Evolutionary conservation across 2,888 invertebrate genomes (phyloP).

Genomic region (Geophilus truncorum): DNA sequence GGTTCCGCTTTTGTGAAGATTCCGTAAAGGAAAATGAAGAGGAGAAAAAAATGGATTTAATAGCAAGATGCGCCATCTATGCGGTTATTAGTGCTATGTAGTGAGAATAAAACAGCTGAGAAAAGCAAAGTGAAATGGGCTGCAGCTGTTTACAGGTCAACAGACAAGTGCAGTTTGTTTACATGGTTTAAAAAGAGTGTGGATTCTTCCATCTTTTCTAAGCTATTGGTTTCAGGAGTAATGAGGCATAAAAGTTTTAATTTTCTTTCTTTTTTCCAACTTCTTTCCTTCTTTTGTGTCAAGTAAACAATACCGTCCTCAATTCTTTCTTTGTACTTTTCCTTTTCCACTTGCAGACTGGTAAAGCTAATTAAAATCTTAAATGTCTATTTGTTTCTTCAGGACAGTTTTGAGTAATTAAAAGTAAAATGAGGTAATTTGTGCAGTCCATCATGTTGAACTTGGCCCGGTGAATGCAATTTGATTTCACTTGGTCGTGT

Average conservation of each 20-base stretch:
- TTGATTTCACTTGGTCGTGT: conserved; percentile 13
- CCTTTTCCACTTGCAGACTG: background rate
- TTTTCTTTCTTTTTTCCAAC: background rate
- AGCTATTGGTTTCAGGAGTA: conserved; percentile 7
- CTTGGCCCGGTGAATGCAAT: conserved; percentile 23
- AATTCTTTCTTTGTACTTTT: background rate
- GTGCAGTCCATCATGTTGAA: conserved; percentile 25
- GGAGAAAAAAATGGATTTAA: background rate
- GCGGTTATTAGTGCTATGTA: background rate
- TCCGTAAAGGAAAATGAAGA: background rate
- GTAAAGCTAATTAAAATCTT: background rate
- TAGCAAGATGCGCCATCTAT: background rate
- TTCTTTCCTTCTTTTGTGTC: background rate
- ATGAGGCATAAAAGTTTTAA: conserved; percentile 15
- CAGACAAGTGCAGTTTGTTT: conserved; percentile 6
- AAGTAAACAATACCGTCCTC: background rate
- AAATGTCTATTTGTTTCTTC: conserved; percentile 20
- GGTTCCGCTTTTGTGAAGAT: background rate
- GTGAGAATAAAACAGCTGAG: background rate
- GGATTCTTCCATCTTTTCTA: background rate
- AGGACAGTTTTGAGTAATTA: conserved; percentile 19
- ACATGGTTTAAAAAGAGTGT: conserved; percentile 10
- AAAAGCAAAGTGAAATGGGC: conserved; percentile 3
- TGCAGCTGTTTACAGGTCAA: conserved; percentile 27
- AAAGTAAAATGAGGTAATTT: conserved; percentile 13